Conservation (phyloP, 1,140 invertebrate species). For the Achroia grisella region DNA sequence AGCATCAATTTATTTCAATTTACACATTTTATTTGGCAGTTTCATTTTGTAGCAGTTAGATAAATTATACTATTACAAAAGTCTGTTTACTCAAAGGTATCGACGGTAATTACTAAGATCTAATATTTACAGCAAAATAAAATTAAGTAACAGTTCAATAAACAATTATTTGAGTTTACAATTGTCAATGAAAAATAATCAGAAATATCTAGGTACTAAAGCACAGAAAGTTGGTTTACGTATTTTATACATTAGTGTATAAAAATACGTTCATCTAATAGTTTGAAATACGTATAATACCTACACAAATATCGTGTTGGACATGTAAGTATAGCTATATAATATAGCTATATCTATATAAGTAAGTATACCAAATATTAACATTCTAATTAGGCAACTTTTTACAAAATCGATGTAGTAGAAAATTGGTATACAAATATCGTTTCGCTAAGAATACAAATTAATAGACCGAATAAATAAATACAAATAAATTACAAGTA, state of each 20-base stretch:
- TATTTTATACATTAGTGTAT: slow-evolving; percentile 2
- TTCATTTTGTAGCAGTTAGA: slow-evolving; percentile 31
- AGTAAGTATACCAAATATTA: background rate
- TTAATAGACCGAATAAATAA: too few species aligned
- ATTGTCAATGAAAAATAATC: too few species aligned
- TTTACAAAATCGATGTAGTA: slow-evolving; percentile 24
- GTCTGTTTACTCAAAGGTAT: too few species aligned
- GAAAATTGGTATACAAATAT: slow-evolving; percentile 12
- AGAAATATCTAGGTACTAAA: background rate
- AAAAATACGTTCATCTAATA: slow-evolving; percentile 1
- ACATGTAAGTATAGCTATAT: background rate
- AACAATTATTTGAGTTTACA: too few species aligned
- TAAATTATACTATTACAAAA: slow-evolving; percentile 21
- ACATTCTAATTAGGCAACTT: slow-evolving; percentile 18
- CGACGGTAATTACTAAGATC: background rate
- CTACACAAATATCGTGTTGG: background rate
- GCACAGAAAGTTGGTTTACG: background rate
- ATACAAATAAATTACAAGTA: too few species aligned
- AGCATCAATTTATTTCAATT: slow-evolving; percentile 50
- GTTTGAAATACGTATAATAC: background rate
- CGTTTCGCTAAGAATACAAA: too few species aligned
- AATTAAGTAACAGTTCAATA: background rate
- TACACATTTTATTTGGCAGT: slow-evolving; percentile 58
- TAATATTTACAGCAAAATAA: slow-evolving; percentile 33
- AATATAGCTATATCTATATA: too few species aligned